A percentile compares a stretch with the other conserved stretches of the same genome.
These are phyloP conservation scores for Brachionus paranguensis DNA, from an alignment of 1,140 invertebrate species.

Conservation along the genomic window DNA sequence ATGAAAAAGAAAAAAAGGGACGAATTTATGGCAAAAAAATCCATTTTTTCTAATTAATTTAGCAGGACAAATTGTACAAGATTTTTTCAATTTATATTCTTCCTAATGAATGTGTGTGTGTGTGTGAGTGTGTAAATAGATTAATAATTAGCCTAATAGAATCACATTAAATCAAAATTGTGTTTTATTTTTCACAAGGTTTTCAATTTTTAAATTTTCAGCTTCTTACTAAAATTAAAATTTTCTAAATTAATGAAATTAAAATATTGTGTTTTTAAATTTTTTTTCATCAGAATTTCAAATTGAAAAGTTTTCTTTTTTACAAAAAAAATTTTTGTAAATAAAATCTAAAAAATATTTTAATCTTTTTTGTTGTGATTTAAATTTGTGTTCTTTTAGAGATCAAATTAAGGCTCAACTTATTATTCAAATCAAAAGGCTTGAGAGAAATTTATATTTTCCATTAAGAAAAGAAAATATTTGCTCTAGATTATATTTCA, in stretches of 20 bases:
- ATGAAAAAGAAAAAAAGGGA: constrained; percentile 35
- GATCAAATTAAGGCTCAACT: not conserved
- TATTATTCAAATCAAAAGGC: not conserved
- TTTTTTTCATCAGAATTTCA: not conserved
- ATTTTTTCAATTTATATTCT: not conserved
- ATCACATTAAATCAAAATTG: not conserved
- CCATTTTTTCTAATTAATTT: constrained; percentile 20
- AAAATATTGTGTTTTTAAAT: not conserved
- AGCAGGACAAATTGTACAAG: not conserved
- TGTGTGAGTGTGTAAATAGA: not conserved
- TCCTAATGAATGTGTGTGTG: not conserved
- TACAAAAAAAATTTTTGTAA: not conserved
- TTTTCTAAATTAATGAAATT: not conserved
- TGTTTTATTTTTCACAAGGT: not conserved
- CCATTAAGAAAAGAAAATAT: too few species aligned
- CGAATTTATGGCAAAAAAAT: constrained; percentile 39
- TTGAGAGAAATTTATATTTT: too few species aligned
- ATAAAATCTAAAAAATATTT: not conserved
- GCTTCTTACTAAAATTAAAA: not conserved
- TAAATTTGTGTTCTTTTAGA: not conserved
- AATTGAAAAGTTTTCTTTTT: not conserved
- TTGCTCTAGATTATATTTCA: too few species aligned
- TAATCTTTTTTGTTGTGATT: not conserved
- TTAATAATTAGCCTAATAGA: not conserved
- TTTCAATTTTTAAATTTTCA: not conserved